Base-by-base conservation (phyloP, 2,797 vertebrate species). In the Selene dorsalis region DNA sequence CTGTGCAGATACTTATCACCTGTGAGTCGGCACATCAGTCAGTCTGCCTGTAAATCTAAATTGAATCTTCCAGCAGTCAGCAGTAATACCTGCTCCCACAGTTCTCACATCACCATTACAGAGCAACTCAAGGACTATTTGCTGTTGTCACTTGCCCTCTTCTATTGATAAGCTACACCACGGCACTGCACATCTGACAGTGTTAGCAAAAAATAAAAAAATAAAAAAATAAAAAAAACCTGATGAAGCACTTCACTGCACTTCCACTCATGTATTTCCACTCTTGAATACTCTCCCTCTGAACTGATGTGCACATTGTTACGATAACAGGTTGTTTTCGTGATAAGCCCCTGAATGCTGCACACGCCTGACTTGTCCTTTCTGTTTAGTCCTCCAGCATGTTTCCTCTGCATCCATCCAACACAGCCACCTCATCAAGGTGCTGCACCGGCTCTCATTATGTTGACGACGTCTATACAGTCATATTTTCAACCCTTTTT, bases 31-130 rank as follows among this genome's bases (percentile, higher is more conserved):
- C 47, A 61, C 48, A 52, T 73, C 68, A 32, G 24, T 60, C 56
- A 28, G 22, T 60, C 24, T 41, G 45, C 26, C 60, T 60, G 56
- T 59, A 75, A 56, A 74, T 80, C 71, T 74, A 80, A 74, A 74
- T 74, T 75, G 77, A 69, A 75, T 80, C 78, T 70, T 18, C n/a
- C 16, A 24, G 17, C 58, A 62, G 47, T 17, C 47, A 61, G 41
- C 50, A 38, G 43, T 38, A 58, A 75, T 32, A 73, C 57, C 69
- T 79, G 63, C 62, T 79, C 59, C 47, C 45, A 35, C 16, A 45
- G 26, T 65, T 18, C 50, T 62, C 53, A 58, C 13, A 32, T 17
- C 60, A 32, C 26, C 24, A 32, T 24, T 55, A 43, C 20, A 63
- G 59, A 73, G n/a, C 38, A 53, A 10, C 74, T 76, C 68, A 63